Base-by-base conservation (phyloP, 2,113 vertebrate genomes). In the Marcusenius ussheri region DNA sequence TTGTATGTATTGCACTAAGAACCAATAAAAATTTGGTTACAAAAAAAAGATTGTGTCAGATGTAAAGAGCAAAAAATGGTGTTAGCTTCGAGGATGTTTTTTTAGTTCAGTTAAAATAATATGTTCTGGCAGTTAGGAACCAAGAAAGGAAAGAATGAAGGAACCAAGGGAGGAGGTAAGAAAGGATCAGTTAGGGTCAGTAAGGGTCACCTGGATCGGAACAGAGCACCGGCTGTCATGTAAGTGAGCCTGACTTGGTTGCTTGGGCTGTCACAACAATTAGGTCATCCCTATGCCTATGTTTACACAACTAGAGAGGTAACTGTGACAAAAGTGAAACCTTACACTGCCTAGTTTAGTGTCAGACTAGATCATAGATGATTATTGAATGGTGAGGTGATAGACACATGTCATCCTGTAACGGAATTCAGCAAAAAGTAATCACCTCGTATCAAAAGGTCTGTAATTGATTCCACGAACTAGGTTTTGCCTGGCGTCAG, bases 231-330 rank as follows among this genome's bases (percentile, higher is more conserved):
- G 27, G 19, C 17, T 53, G 10, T 51, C 94, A 93, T 93, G 0
- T 84, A 93, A 93, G 93, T 62, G 92, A 91, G 94, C 90, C 92
- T 90, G 92, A 93, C 91, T 88, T 91, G 90, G 90, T 91, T 94
- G 93, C 94, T 94, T 91, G 91, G 91, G 91, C 92, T 93, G 89
- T 93, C 94, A 94, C 94, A 94, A 94, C 94, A 95, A 94, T 96
- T 94, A 95, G 93, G 93, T 96, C 95, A 96, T 94, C 90, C 39
- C 91, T 56, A 66, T 93, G 92, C 89, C 88, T 90, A 90, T 92
- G 91, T 91, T 93, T 9, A 83, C 85, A 88, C 89, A 91, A 47
- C 56, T 77, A 58, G 90, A 83, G 39, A 70, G 83, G 90, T 58
- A 83, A 70, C 84, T 46, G 84, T 56, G 83, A 51, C 1, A 24